Evolutionary conservation across 2,888 invertebrate species (phyloP).

Genomic region (Dryadula phaetusa): DNA sequence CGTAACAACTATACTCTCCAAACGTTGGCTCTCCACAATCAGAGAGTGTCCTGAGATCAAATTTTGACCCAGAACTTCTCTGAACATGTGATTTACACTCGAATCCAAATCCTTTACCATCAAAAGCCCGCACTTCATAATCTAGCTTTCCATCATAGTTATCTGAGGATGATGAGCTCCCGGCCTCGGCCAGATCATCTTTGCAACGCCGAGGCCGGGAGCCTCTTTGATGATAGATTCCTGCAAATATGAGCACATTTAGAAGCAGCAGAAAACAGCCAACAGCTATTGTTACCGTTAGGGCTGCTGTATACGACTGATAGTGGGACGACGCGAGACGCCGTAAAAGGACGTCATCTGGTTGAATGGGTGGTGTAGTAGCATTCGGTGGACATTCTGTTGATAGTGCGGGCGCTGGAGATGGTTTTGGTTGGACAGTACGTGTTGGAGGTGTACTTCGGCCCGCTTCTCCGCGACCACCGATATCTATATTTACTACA

Average conservation of each 20-base stretch:
- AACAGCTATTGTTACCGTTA: slow-evolving; percentile 94
- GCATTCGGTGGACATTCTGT: slow-evolving; percentile 90
- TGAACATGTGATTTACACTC: slow-evolving; percentile 84
- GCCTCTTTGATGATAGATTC: slow-evolving; percentile 94
- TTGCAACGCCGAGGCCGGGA: slow-evolving; percentile 89
- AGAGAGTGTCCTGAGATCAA: slow-evolving; percentile 79
- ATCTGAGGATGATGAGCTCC: slow-evolving; percentile 87
- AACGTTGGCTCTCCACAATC: slow-evolving; percentile 83
- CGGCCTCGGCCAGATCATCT: slow-evolving; percentile 90
- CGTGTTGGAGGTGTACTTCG: slow-evolving; percentile 75
- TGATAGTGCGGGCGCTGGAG: slow-evolving; percentile 74
- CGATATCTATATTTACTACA: slow-evolving; percentile 69
- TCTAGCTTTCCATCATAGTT: slow-evolving; percentile 85
- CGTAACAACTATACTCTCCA: slow-evolving; percentile 88
- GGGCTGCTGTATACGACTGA: slow-evolving; percentile 94
- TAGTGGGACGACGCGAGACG: slow-evolving; percentile 92
- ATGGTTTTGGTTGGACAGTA: slow-evolving; percentile 70
- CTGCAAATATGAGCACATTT: slow-evolving; percentile 94
- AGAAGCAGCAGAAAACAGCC: slow-evolving; percentile 92
- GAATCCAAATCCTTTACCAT: slow-evolving; percentile 82
- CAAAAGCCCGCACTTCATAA: slow-evolving; percentile 80
- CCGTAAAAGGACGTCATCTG: slow-evolving; percentile 88
- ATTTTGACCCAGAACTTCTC: slow-evolving; percentile 73
- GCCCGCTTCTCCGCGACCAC: slow-evolving; percentile 58
- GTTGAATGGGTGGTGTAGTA: slow-evolving; percentile 72